Conservation (phyloP, 2,888 invertebrate species). For the Pyrochroa serraticornis region DNA sequence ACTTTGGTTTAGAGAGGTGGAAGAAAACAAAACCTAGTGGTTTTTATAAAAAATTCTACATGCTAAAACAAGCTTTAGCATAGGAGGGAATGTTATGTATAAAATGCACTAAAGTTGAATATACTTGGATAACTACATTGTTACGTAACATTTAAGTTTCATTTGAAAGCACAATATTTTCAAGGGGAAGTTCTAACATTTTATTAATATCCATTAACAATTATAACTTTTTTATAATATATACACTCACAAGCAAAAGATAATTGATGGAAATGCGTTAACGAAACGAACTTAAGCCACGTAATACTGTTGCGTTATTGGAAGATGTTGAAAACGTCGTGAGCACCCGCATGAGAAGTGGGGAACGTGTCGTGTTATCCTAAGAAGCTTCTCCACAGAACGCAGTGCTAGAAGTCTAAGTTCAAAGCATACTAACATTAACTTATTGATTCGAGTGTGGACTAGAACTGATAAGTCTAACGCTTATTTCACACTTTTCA, state of each 20-base stretch:
- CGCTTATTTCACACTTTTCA: slow-evolving; percentile 2
- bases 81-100: slow-evolving; percentile 39
- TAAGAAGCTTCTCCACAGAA: slow-evolving; percentile 11
- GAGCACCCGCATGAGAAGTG: slow-evolving; percentile 19
- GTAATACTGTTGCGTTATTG: slow-evolving; percentile 27
- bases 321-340: slow-evolving; percentile 7
- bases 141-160: slow-evolving; percentile 27
- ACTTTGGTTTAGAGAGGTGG: slow-evolving; percentile 16
- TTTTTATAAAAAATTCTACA: slow-evolving; percentile 24
- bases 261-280: slow-evolving; percentile 40
- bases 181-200: slow-evolving; percentile 36
- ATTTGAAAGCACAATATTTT: slow-evolving; percentile 42
- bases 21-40: slow-evolving; percentile 26
- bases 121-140: slow-evolving; percentile 26
- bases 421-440: slow-evolving; percentile 24
- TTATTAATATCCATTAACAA: slow-evolving; percentile 22
- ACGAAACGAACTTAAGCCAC: slow-evolving; percentile 14
- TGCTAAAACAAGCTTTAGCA: slow-evolving; percentile 26
- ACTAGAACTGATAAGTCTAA: slow-evolving; percentile 25
- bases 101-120: slow-evolving; percentile 34
- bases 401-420: slow-evolving; percentile 20
- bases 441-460: slow-evolving; percentile 6
- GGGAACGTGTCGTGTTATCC: slow-evolving; percentile 7
- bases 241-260: slow-evolving; percentile 36
- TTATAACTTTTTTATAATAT: slow-evolving; percentile 23